These are phyloP conservation scores for Macropodus opercularis DNA, from an alignment of 2,797 vertebrate genomes.

Conservation along the genomic window DNA sequence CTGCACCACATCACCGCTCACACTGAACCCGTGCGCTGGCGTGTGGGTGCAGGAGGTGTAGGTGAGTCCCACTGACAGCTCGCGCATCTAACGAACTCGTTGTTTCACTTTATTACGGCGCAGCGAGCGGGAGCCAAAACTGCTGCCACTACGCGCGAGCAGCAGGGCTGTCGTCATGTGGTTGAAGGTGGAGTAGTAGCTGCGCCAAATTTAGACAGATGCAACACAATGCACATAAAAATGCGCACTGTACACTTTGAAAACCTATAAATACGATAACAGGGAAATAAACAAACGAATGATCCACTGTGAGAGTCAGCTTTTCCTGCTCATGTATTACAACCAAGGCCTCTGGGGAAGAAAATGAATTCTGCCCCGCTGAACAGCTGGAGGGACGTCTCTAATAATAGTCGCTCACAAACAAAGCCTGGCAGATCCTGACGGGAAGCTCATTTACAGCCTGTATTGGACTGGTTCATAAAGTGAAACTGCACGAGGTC, in stretches of 20 bases:
- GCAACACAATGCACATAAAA: constrained; percentile 14
- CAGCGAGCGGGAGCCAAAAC: not conserved
- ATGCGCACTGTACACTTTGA: constrained; percentile 16
- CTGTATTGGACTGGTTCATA: too few relatives aligned
- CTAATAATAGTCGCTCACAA: not conserved
- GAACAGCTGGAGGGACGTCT: constrained; percentile 3
- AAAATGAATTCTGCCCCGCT: not conserved
- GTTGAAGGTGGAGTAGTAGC: constrained; percentile 26
- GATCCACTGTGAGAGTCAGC: constrained; percentile 2
- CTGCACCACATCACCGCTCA: constrained; percentile 26
- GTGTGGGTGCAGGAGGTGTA: constrained; percentile 20
- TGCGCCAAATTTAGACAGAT: constrained; percentile 32
- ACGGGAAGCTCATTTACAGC: too few relatives aligned
- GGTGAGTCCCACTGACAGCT: constrained; percentile 30
- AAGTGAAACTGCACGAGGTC: too few relatives aligned
- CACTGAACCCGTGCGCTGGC: constrained; percentile 1
- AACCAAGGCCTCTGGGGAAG: not conserved
- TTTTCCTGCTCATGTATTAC: constrained; percentile 22
- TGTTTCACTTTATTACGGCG: constrained; percentile 33
- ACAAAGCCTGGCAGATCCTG: not conserved
- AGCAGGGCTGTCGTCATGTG: constrained; percentile 5
- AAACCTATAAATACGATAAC: not conserved
- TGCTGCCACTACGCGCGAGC: constrained; percentile 13
- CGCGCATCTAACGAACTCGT: constrained; percentile 43
- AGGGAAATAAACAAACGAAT: constrained; percentile 15